These are phyloP conservation scores for Chrysoperla carnea DNA, from an alignment of 1,140 invertebrate genomes.

Conservation along the genomic window DNA sequence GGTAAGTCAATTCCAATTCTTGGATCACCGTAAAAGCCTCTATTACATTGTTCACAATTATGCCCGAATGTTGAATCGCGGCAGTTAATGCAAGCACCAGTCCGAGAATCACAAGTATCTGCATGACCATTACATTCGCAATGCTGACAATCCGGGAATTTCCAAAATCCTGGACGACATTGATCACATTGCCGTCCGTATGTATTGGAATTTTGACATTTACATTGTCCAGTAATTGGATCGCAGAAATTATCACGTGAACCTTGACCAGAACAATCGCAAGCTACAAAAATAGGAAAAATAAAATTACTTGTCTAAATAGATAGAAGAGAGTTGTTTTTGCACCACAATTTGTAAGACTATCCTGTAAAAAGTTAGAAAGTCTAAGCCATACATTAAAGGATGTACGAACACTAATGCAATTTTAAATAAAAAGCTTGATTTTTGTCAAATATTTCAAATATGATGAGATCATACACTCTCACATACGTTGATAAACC, in stretches of 20 bases:
- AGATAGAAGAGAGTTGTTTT: no score
- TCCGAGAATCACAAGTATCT: slow-evolving; percentile 77
- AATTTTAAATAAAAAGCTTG: no score
- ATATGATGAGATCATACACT: no score
- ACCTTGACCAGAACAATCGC: slow-evolving; percentile 91
- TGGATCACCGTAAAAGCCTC: slow-evolving; percentile 93
- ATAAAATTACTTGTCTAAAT: no score
- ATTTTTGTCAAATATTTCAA: no score
- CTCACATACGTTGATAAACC: no score
- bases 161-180: slow-evolving; percentile 89
- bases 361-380: no score
- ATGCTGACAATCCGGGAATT: slow-evolving; percentile 83
- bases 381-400: no score
- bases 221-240: slow-evolving; percentile 78
- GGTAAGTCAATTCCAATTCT: slow-evolving; percentile 72
- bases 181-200: slow-evolving; percentile 87
- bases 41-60: slow-evolving; percentile 78
- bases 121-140: slow-evolving; percentile 97
- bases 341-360: no score
- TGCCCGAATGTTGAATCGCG: slow-evolving; percentile 73
- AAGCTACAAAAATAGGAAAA: slow-evolving; percentile 36
- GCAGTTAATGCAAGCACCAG: slow-evolving; percentile 83
- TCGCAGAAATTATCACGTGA: slow-evolving; percentile 93
- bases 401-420: no score
- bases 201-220: slow-evolving; percentile 73